phyloP scores from a whole-genome alignment of 2,797 vertebrate species.

The Gastrophryne carolinensis region DNA sequence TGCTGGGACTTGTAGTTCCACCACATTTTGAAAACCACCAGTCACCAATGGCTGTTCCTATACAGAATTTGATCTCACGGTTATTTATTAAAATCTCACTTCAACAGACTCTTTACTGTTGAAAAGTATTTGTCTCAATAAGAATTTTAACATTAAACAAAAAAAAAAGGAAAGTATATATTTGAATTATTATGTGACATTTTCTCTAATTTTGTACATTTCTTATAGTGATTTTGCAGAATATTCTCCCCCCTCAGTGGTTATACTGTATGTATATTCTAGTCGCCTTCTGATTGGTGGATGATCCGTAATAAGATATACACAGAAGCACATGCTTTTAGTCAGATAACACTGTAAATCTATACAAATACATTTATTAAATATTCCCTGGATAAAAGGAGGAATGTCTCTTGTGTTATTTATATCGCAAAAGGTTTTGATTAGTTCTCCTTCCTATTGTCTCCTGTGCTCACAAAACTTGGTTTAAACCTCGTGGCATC shows the following conservation, averaged over 20 bases:
- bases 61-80: background rate
- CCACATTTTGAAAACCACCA: background rate
- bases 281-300: background rate
- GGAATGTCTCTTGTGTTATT: background rate
- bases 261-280: background rate
- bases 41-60: background rate
- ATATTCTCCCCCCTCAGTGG: background rate
- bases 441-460: too few relatives aligned
- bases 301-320: background rate
- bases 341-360: slow-evolving; percentile 11
- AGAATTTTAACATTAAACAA: slow-evolving; percentile 12
- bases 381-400: slow-evolving; percentile 34
- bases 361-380: background rate
- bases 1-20: background rate
- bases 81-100: slow-evolving; percentile 8
- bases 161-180: background rate
- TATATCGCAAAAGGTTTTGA: too few relatives aligned
- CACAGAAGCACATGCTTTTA: background rate
- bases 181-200: background rate
- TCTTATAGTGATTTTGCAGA: background rate
- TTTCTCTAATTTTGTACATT: slow-evolving; percentile 22
- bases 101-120: background rate
- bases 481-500: too few relatives aligned
- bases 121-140: background rate
- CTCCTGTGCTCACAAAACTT: too few relatives aligned